Evolutionary conservation across 1,140 invertebrate species (phyloP), one percentile per base, ranked within the genome.

Genomic region (Neotoxoptera formosana): DNA sequence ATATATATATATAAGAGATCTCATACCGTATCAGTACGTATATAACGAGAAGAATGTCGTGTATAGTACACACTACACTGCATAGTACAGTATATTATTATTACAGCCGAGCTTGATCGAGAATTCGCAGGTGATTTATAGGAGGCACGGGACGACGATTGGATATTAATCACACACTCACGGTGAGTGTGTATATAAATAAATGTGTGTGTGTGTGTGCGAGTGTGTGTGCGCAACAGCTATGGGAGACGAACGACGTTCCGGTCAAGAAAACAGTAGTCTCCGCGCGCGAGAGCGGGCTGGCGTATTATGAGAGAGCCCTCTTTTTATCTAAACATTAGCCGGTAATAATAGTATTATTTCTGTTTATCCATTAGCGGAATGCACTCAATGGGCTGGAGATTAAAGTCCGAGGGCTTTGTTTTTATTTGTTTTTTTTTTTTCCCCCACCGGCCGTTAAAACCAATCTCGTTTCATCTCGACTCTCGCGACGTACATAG

Each of bases 51-150:
- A 67, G 4, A 76, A 67, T 60, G 25, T 60, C 56, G 25, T 76
- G n/a, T n/a, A n/a, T n/a, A n/a, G 41, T 41, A 41, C 41, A 41
- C 41, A 41, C 41, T 41, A 41, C 60, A 67, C 11, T n/a, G 14
- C n/a, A 67, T n/a, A 17, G n/a, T n/a, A 41, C 41, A 41, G 41
- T 41, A 41, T 41, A 76, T 76, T 86, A 86, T 7, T 41, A 76
- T 76, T 86, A 86, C 20, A 36, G 48, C 41, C 41, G 41, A 41
- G 41, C n/a, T 53, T 36, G 9, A 89, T 89, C 87, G 48, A 34
- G 48, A 53, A 89, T 36, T 89, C 87, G 3, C n/a, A 53, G n/a
- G n/a, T 89, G 87, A 89, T 89, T 89, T 89, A 89, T 89, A 51
- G 2, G 14, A 47, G 14, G 47, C 30, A 4, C 23, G 30, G 23